Evolutionary conservation across 2,888 invertebrate genomes (phyloP).

Genomic region (Cryptophagus acutangulus): DNA sequence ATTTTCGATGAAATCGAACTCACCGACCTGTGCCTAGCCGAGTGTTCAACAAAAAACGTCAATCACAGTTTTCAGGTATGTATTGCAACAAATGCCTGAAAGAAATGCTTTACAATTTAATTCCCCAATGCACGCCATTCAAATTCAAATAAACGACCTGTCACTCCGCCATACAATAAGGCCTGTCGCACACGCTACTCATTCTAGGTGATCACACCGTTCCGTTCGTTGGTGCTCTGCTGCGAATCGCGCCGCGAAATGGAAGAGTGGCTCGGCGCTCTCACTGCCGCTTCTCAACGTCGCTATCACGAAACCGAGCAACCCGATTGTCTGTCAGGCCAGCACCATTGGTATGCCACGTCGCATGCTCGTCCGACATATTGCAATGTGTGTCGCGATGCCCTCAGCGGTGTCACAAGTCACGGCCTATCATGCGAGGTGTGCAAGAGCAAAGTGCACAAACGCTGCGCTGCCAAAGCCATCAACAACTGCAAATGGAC

Average conservation of each 20-base stretch:
- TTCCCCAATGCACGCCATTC: too few species aligned
- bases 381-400: constrained; percentile 95
- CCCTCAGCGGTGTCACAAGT: constrained; percentile 87
- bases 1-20: constrained; percentile 85
- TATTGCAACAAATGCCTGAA: constrained; percentile 7
- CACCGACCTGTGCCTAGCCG: constrained; percentile 78
- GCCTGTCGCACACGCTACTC: constrained; percentile 16
- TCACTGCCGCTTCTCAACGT: constrained; percentile 65
- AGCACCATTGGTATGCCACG: constrained; percentile 83
- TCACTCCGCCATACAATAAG: too few species aligned
- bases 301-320: constrained; percentile 55
- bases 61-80: constrained; percentile 84
- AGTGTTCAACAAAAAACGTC: constrained; percentile 82
- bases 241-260: constrained; percentile 79
- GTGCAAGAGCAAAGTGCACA: constrained; percentile 96
- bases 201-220: constrained; percentile 65
- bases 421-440: constrained; percentile 96
- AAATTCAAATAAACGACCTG: not conserved
- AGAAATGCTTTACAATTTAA: too few species aligned
- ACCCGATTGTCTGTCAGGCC: constrained; percentile 63
- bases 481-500: constrained; percentile 98
- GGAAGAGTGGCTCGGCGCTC: constrained; percentile 86
- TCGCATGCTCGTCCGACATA: constrained; percentile 93
- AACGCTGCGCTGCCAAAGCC: constrained; percentile 88
- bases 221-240: constrained; percentile 71